A percentile compares a stretch with the other conserved stretches of the same genome.
phyloP scores from a whole-genome alignment of 2,797 vertebrate genomes.

The Lagorchestes hirsutus region DNA sequence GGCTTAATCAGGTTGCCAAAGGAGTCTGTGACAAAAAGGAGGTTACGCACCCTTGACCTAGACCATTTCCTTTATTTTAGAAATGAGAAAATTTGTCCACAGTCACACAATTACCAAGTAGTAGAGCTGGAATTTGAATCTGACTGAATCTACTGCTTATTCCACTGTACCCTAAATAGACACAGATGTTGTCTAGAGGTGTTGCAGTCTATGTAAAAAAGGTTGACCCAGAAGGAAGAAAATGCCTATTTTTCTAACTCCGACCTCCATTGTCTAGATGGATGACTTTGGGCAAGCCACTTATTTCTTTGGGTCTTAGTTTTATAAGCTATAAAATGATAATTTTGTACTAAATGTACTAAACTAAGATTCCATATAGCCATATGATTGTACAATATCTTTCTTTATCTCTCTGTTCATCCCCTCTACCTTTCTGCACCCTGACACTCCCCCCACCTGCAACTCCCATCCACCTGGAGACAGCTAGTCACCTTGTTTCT shows the following conservation, averaged over 20 bases:
- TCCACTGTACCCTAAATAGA: background rate
- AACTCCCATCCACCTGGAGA: slow-evolving; percentile 35
- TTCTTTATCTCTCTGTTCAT: background rate
- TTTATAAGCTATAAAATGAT: background rate
- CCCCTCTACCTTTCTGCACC: background rate
- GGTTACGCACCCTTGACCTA: background rate
- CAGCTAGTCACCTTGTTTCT: background rate
- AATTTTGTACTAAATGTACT: background rate
- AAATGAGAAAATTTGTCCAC: background rate
- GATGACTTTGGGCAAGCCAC: background rate
- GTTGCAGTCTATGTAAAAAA: background rate
- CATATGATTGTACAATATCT: background rate
- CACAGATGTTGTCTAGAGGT: background rate
- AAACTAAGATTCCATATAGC: too few relatives aligned
- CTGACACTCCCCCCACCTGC: background rate
- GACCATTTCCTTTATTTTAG: background rate
- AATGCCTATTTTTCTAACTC: too few relatives aligned
- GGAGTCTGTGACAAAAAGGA: background rate
- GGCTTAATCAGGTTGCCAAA: background rate
- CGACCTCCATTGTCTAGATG: background rate
- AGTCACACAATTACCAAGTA: background rate
- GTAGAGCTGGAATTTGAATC: background rate
- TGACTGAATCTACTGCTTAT: background rate
- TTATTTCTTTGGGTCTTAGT: background rate
- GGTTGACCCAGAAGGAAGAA: fast-evolving